Base-by-base conservation (phyloP, 2,888 invertebrate genomes). In the Enchytraeus crypticus region DNA sequence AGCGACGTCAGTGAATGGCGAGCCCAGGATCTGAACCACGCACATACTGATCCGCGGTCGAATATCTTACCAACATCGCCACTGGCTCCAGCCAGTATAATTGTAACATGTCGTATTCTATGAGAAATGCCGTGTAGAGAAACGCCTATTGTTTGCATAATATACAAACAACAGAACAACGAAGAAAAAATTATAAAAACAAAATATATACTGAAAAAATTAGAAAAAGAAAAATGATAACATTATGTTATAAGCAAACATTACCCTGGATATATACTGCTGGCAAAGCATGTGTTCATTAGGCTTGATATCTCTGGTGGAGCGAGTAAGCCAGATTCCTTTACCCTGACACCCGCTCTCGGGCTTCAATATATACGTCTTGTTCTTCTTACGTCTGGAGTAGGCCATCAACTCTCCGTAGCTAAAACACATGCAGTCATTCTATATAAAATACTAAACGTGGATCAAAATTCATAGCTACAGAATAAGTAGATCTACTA, bases 331-430 rank as follows among this genome's bases (percentile, higher is more conserved):
- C 77, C 87, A 88, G 70, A 93, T 93, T 0, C 92, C 92, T 51
- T 87, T 85, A 0, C 93, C 92, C 79, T 91, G 90, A 71, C 92
- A 90, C 0, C 92, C 92, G 63, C 88, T 87, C 73, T 91, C 91
- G 0, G 93, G 92, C 79, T 93, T 93, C 64, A 92, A 83, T 63
- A 93, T 93, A 73, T 88, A 92, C 82, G 87, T 73, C 85, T 85
- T 65, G 83, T 82, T 79, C 85, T 86, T 75, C 85, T 85, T 76
- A 86, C 88, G 69, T 83, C 85, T 61, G 85, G 80, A 18, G 87
- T 88, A 77, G 86, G 77, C 74, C 62, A 71, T 73, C 57, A 77
- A 77, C 67, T 80, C 79, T 54, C 77, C 77, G 66, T 76, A 77
- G 67, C 79, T 79, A 68, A 18, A 38, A 18, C 38, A n/a, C n/a